Evolutionary conservation across 1,140 invertebrate genomes (phyloP).

Genomic region (Heterodera carotae): DNA sequence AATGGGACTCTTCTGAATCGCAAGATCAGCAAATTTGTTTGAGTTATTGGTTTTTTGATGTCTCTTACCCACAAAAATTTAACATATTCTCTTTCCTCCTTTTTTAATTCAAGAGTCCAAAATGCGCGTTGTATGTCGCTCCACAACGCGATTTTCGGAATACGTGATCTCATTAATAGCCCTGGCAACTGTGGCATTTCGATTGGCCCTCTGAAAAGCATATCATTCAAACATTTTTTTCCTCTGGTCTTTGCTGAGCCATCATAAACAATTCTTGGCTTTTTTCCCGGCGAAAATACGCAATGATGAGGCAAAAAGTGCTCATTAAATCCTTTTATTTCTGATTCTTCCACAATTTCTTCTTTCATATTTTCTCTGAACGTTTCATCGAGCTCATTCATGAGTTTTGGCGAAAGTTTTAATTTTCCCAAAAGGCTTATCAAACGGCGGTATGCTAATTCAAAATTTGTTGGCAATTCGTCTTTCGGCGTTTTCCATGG

Average conservation of each 20-base stretch:
- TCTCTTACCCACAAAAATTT: too few relatives aligned
- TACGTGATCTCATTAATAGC: neutral
- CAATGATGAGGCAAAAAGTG: slow-evolving; percentile 11
- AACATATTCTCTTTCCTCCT: neutral
- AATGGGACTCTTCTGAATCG: neutral
- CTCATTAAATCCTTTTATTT: too few relatives aligned
- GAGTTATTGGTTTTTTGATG: neutral
- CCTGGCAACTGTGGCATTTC: neutral
- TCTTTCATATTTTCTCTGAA: neutral
- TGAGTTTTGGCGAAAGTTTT: neutral
- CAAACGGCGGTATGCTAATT: neutral
- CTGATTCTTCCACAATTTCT: too few relatives aligned
- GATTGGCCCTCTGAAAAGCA: too few relatives aligned
- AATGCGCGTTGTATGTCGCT: neutral
- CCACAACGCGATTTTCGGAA: neutral
- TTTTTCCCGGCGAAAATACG: neutral
- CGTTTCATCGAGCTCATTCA: neutral
- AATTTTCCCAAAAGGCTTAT: neutral
- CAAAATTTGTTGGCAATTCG: slow-evolving; percentile 6
- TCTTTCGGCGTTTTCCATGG: slow-evolving; percentile 8
- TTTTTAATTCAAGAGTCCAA: neutral
- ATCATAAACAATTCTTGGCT: too few relatives aligned
- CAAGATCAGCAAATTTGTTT: too few relatives aligned
- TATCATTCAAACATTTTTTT: too few relatives aligned
- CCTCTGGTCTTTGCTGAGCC: neutral